Conservation (phyloP, 2,888 invertebrate species). For the Polymixis lichenea region DNA sequence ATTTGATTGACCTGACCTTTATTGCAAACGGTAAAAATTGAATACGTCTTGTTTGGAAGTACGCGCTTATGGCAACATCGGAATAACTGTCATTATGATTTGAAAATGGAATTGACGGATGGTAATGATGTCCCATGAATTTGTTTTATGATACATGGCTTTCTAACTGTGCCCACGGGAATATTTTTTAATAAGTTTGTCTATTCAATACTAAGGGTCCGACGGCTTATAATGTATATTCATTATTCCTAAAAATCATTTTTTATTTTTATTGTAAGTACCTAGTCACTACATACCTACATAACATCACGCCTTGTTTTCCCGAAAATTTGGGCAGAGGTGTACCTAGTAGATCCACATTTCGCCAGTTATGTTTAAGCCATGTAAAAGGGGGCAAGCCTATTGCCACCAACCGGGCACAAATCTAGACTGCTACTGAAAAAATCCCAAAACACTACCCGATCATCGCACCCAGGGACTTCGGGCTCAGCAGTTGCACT, state of each 20-base stretch:
- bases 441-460: not conserved
- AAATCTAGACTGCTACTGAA: not conserved
- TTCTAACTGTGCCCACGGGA: slow-evolving; percentile 9
- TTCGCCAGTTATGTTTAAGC: not conserved
- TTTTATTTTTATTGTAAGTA: too few species aligned
- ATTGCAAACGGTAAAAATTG: slow-evolving; percentile 60
- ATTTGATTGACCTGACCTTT: slow-evolving; percentile 81
- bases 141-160: slow-evolving; percentile 27
- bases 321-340: not conserved
- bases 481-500: not conserved
- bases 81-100: slow-evolving; percentile 52
- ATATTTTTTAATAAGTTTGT: slow-evolving; percentile 2
- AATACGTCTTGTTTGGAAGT: slow-evolving; percentile 57
- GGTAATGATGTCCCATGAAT: slow-evolving; percentile 25
- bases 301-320: too few species aligned
- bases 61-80: slow-evolving; percentile 50
- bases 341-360: too few species aligned
- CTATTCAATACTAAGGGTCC: not conserved
- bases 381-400: not conserved
- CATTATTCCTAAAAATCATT: too few species aligned
- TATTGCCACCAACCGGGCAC: not conserved
- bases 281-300: too few species aligned
- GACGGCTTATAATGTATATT: not conserved
- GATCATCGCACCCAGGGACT: not conserved
- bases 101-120: slow-evolving; percentile 44